Evolutionary conservation across 2,888 invertebrate genomes (phyloP), one percentile per base, ranked within the genome.

Genomic region (Mellilla xanthometata): DNA sequence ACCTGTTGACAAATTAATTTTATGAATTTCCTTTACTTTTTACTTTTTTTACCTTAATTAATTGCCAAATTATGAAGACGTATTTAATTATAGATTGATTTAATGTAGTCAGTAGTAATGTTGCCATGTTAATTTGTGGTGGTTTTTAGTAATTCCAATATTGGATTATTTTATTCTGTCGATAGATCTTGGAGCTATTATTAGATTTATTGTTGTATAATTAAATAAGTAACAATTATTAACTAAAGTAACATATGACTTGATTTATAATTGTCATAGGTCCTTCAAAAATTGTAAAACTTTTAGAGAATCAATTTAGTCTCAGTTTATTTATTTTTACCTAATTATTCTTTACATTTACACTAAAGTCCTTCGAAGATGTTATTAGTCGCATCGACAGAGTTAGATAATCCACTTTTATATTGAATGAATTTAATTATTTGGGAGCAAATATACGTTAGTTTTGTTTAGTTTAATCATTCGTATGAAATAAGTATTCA

Each of bases 41-140:
- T 48, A 29, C 24, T 45, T 28, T 27, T 24, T 24, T 8, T 23
- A 15, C 3, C 1, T 10, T 15, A 28, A 55, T 56, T 50, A 47
- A 41, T 58, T 58, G 52, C 57, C 57, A 57, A 57, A 57, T 53
- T 45, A 39, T 39, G 53, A 58, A 52, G 47, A 51, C 56, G 52
- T 53, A n/a, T n/a, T n/a, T n/a, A 48, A 42, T 52, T 41, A 50
- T 53, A 47, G 26, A 43, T 42, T 59, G 26, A 53, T 50, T 53
- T 57, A 56, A 54, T 52, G 58, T 58, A 59, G 62, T 65, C 51
- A 58, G 38, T 48, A 38, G 41, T 60, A 60, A 60, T 59, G 70
- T 75, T 74, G 76, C 74, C 74, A 76, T 74, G 70, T 63, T 58
- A 62, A 58, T 58, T 62, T 56, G 62, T 54, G 57, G 64, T 58